Evolutionary conservation across 2,888 invertebrate genomes (phyloP).

Genomic region (Lasius fuliginosus): DNA sequence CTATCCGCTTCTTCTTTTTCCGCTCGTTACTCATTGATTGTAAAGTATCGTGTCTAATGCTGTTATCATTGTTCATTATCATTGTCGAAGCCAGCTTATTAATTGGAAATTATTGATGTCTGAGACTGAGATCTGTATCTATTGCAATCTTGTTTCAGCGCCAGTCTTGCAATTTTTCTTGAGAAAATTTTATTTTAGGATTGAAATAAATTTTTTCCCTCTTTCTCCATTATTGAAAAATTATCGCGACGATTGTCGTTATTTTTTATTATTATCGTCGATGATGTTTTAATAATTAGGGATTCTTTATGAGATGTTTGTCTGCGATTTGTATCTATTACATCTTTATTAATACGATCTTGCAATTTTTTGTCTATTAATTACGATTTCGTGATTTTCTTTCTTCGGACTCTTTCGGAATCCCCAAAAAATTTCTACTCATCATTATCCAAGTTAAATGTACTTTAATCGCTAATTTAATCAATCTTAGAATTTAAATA

Average conservation of each 20-base stretch:
- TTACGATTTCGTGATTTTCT: not conserved
- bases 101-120: slow-evolving; percentile 50
- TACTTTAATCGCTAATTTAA: not conserved
- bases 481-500: not conserved
- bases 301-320: not conserved
- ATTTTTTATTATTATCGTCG: not conserved
- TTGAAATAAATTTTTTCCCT: not conserved
- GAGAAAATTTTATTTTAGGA: not conserved
- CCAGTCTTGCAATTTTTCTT: not conserved
- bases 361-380: not conserved
- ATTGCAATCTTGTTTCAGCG: slow-evolving; percentile 7
- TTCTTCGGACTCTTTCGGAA: not conserved
- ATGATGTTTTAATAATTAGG: slow-evolving; percentile 10
- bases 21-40: slow-evolving; percentile 33
- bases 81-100: slow-evolving; percentile 20
- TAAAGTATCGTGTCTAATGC: slow-evolving; percentile 30
- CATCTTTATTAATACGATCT: not conserved
- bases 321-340: not conserved
- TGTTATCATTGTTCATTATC: slow-evolving; percentile 50
- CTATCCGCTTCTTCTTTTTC: not conserved
- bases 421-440: not conserved
- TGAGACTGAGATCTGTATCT: slow-evolving; percentile 29
- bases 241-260: not conserved
- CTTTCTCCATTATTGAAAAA: not conserved
- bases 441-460: not conserved